Evolutionary conservation across 1,140 invertebrate genomes (phyloP).

Genomic region (Lerema accius): DNA sequence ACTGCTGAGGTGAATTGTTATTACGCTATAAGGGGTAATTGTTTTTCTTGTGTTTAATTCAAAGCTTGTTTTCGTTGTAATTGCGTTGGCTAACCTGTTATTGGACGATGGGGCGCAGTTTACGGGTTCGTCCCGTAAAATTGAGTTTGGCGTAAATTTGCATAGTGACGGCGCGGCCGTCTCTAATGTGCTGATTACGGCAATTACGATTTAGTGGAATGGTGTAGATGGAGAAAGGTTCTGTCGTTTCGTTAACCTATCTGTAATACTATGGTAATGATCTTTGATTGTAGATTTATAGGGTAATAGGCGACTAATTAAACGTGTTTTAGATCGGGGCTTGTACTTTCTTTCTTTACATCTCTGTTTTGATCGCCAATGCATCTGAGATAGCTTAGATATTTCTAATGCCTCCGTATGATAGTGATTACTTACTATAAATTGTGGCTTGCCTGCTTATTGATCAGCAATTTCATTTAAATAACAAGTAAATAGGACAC

Average conservation of each 20-base stretch:
- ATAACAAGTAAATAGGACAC: too few relatives aligned
- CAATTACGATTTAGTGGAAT: slow-evolving; percentile 4
- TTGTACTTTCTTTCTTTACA: too few relatives aligned
- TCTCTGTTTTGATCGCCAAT: too few relatives aligned
- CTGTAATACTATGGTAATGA: slow-evolving; percentile 1
- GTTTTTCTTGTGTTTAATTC: slow-evolving; percentile 70
- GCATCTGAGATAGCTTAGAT: too few relatives aligned
- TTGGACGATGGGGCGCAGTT: slow-evolving; percentile 23
- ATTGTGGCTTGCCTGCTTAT: too few relatives aligned
- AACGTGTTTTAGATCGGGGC: too few relatives aligned
- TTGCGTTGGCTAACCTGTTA: slow-evolving; percentile 44
- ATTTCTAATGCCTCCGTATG: too few relatives aligned
- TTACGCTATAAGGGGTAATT: slow-evolving; percentile 65
- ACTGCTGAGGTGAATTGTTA: slow-evolving; percentile 67
- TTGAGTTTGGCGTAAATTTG: slow-evolving; percentile 36
- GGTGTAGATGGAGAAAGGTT: slow-evolving; percentile 9
- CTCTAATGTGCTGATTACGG: slow-evolving; percentile 16
- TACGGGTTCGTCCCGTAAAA: slow-evolving; percentile 25
- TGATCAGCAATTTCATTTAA: too few relatives aligned
- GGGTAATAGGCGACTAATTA: too few relatives aligned
- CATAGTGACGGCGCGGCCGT: slow-evolving; percentile 21
- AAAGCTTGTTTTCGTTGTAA: slow-evolving; percentile 54
- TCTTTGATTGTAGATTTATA: slow-evolving; percentile 5
- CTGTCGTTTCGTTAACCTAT: not conserved
- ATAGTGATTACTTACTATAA: too few relatives aligned